Percentiles rank a stretch among this genome's conserved stretches.
These are phyloP conservation scores for Ophion ventricosus DNA, from an alignment of 2,888 invertebrate genomes.

Conservation along the genomic window DNA sequence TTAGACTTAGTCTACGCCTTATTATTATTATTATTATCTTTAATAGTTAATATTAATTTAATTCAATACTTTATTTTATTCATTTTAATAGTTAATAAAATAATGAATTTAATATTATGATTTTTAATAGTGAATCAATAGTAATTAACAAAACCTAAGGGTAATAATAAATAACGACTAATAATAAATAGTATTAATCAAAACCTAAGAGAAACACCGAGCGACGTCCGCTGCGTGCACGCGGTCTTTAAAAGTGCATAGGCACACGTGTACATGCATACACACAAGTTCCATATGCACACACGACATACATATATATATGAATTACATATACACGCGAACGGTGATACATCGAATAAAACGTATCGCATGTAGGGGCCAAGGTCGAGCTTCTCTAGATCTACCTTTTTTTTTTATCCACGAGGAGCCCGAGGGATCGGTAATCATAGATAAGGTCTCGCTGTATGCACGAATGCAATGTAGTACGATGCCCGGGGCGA, in stretches of 20 bases:
- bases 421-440: constrained; percentile 27
- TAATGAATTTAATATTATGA: no score
- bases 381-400: constrained; percentile 41
- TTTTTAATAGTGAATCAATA: no score
- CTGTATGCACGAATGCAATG: constrained; percentile 1
- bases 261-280: not conserved
- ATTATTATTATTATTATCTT: no score
- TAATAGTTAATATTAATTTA: no score
- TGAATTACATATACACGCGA: constrained; percentile 7
- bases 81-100: no score
- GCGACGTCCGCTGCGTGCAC: not conserved
- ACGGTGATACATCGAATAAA: constrained; percentile 28
- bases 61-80: no score
- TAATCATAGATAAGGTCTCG: constrained; percentile 42
- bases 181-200: no score
- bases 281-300: not conserved
- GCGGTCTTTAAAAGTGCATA: constrained; percentile 5
- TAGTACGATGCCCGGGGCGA: not conserved
- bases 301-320: not conserved
- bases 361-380: constrained; percentile 54
- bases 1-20: no score
- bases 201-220: not conserved
- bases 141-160: no score
- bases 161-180: no score
- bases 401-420: constrained; percentile 7